phyloP scores from a whole-genome alignment of 1,140 invertebrate species.

The Leguminivora glycinivorella region DNA sequence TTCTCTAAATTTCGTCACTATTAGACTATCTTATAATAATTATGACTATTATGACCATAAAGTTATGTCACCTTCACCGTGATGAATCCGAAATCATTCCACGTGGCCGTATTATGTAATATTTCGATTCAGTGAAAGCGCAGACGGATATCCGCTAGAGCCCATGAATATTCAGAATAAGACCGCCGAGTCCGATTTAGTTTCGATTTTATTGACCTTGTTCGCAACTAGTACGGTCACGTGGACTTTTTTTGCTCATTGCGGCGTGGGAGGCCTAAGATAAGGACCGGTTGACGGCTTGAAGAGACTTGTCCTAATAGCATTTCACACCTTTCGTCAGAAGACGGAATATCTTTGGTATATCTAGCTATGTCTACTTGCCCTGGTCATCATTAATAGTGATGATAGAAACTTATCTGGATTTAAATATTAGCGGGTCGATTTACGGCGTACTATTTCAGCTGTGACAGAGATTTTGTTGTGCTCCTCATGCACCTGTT shows the following conservation, averaged over 20 bases:
- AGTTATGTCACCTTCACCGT: background rate
- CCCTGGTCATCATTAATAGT: too few relatives aligned
- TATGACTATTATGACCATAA: background rate
- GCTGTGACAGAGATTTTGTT: too few relatives aligned
- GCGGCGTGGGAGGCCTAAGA: background rate
- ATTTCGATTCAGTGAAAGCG: conserved; percentile 19
- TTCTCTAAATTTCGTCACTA: too few relatives aligned
- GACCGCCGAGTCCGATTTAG: background rate
- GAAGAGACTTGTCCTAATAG: background rate
- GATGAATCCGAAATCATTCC: conserved; percentile 12
- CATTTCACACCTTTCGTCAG: too few relatives aligned
- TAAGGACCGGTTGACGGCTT: background rate
- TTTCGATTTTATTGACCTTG: conserved; percentile 8
- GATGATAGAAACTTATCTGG: too few relatives aligned
- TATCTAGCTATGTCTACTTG: too few relatives aligned
- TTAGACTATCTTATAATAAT: too few relatives aligned
- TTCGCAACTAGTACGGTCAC: background rate
- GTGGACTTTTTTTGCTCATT: background rate
- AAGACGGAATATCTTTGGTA: too few relatives aligned
- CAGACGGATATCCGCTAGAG: conserved; percentile 7
- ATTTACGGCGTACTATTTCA: too few relatives aligned
- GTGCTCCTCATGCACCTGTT: too few relatives aligned
- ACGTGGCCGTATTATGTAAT: conserved; percentile 15
- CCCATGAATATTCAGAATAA: conserved; percentile 20
- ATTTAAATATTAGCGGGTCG: too few relatives aligned